Conservation (phyloP, 2,888 invertebrate genomes). For the Drosophila diplacantha region DNA sequence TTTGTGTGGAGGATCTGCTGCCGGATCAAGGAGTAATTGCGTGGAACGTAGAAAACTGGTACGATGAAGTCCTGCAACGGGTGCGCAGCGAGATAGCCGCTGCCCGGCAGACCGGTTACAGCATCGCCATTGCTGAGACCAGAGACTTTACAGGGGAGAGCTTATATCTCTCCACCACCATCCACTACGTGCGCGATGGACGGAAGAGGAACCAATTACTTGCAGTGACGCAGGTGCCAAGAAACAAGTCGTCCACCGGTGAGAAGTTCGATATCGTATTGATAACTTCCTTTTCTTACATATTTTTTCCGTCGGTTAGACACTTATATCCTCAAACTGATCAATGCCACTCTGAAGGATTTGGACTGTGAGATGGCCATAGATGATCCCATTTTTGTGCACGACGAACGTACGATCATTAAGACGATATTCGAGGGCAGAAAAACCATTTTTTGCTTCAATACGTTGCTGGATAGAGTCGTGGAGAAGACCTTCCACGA, state of each 20-base stretch:
- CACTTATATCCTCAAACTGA: neutral
- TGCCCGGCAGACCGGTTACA: conserved; percentile 8
- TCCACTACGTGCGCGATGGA: conserved; percentile 8
- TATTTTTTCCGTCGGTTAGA: neutral
- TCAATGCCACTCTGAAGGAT: neutral
- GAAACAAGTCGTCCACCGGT: conserved; percentile 1
- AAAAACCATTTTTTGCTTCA: conserved; percentile 1
- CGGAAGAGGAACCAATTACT: conserved; percentile 11
- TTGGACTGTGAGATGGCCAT: conserved; percentile 1
- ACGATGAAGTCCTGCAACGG: neutral
- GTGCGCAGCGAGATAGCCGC: conserved; percentile 1
- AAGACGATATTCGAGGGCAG: conserved; percentile 1
- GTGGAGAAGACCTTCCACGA: conserved; percentile 8
- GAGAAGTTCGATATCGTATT: too few species aligned
- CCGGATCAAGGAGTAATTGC: conserved; percentile 8
- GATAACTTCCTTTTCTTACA: too few species aligned
- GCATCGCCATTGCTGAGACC: conserved; percentile 8
- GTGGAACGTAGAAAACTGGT: conserved; percentile 8
- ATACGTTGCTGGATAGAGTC: conserved; percentile 8
- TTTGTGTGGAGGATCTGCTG: conserved; percentile 1
- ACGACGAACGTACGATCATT: neutral
- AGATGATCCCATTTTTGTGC: conserved; percentile 12
- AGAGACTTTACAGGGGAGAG: neutral
- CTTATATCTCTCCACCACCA: conserved; percentile 6
- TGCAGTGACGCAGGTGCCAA: conserved; percentile 2